Evolutionary conservation across 2,888 invertebrate genomes (phyloP), one percentile per base, ranked within the genome.

Genomic region (Masnerella sp.): DNA sequence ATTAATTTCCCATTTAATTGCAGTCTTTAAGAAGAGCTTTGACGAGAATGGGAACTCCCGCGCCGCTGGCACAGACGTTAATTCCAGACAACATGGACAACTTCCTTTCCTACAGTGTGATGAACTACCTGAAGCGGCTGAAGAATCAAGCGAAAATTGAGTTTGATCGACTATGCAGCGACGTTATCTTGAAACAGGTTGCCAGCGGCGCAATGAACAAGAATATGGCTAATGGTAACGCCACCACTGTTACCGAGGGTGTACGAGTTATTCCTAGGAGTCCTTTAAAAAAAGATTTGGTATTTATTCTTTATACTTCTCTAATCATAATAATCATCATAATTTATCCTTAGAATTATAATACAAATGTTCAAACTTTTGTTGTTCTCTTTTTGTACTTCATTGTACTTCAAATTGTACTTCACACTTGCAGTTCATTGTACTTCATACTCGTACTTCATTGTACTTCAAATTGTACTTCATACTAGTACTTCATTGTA

Each of bases 81-180:
- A 92, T 98, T 68, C 96, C 98, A 0, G 99, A 99, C 84, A 94
- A 93, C 78, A 92, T 95, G 84, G 98, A 99, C 85, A 97, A 95
- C 87, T 95, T 95, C 75, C 90, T 98, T 69, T 97, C 96, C 83
- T 97, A 95, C 87, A 95, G 95, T 70, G 96, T 99, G 40, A 91
- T 96, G 72, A 97, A 96, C 88, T 97, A 98, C 88, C 89, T 99
- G 84, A 98, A 98, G 88, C 93, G 97, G 87, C 90, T 98, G 80
- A 99, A 99, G 89, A 97, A 96, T 87, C 95, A 96, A 87, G 97
- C 96, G 14, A 96, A 96, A 88, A 91, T 93, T 56, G 96, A 96
- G 86, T 96, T 95, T 83, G 96, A 96, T 85, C 93, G 95, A 83
- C 90, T 96, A 36, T 96, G 96, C 81, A 91, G 92, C 73, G 94